Evolutionary conservation across 1,140 invertebrate species (phyloP).

Genomic region (Amyelois transitella): DNA sequence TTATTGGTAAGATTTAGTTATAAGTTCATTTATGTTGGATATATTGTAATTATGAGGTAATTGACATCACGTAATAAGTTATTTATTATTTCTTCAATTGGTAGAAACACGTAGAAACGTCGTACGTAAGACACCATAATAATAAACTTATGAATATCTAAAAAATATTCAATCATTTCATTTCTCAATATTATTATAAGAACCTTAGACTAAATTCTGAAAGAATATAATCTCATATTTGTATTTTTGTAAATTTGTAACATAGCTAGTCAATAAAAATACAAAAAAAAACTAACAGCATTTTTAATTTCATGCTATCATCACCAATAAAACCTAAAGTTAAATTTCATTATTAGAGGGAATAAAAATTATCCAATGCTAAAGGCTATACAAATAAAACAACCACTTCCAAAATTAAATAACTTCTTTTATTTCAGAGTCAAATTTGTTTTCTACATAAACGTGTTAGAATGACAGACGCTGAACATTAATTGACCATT

Average conservation of each 20-base stretch:
- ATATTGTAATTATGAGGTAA: background rate
- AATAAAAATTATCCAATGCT: too few species aligned
- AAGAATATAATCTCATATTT: conserved; percentile 15
- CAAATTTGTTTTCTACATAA: conserved; percentile 74
- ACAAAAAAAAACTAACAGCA: conserved; percentile 8
- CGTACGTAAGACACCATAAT: too few species aligned
- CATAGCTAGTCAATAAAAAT: conserved; percentile 56
- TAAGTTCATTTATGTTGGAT: background rate
- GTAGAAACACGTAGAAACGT: too few species aligned
- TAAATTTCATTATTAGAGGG: too few species aligned
- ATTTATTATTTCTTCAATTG: too few species aligned
- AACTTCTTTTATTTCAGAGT: conserved; percentile 74
- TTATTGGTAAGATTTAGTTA: background rate
- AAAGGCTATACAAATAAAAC: conserved; percentile 50
- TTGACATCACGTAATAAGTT: background rate
- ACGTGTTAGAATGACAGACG: conserved; percentile 69
- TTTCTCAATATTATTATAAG: background rate
- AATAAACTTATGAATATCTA: conserved; percentile 8
- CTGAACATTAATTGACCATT: conserved; percentile 66
- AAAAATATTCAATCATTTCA: too few species aligned
- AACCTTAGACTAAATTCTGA: background rate
- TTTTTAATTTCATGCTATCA: background rate
- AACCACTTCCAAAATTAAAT: conserved; percentile 70
- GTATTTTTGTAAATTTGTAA: conserved; percentile 59
- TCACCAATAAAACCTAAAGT: too few species aligned